Evolutionary conservation across 2,888 invertebrate species (phyloP).

Genomic region (Oasisia sp.): DNA sequence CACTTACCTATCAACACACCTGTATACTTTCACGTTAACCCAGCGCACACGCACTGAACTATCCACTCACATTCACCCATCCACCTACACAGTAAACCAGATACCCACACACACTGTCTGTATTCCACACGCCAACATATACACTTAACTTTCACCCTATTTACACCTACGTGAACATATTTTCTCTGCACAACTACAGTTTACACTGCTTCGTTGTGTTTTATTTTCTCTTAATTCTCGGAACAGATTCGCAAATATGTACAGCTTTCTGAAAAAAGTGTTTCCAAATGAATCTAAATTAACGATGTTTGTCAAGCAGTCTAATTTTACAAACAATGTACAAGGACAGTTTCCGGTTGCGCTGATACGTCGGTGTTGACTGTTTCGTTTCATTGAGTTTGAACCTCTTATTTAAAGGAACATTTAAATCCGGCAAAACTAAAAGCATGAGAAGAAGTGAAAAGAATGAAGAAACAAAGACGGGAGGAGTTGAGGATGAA

Average conservation of each 20-base stretch:
- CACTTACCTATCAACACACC: neutral
- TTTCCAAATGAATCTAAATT: neutral
- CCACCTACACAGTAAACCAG: neutral
- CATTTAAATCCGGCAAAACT: neutral
- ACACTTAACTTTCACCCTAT: neutral
- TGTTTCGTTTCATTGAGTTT: no score
- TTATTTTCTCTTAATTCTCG: neutral
- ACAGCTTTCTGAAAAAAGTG: neutral
- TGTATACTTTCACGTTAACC: neutral
- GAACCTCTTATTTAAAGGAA: no score
- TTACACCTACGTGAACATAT: no score
- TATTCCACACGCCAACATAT: no score
- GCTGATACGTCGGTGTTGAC: no score
- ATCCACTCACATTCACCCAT: neutral
- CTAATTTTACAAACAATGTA: no score
- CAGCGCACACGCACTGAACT: neutral
- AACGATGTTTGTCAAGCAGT: neutral
- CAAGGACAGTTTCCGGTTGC: no score
- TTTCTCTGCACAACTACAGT: neutral
- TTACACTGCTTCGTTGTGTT: neutral
- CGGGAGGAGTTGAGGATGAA: neutral
- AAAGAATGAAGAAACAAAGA: neutral
- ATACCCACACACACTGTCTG: neutral
- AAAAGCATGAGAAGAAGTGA: neutral
- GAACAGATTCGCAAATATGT: neutral